phyloP scores from a whole-genome alignment of 2,888 invertebrate genomes.

The Oxycera nigricornis region DNA sequence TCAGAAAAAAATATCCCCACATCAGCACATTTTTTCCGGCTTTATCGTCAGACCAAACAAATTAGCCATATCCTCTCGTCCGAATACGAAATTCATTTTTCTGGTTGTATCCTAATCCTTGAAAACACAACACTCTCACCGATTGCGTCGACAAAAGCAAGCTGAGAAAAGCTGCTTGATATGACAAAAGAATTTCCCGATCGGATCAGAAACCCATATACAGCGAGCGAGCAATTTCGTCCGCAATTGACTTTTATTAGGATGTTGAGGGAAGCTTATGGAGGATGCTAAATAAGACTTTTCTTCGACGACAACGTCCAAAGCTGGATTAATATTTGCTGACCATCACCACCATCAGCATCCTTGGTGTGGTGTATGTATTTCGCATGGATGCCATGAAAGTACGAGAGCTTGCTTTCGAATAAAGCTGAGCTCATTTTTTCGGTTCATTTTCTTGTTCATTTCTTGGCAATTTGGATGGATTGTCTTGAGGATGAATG shows the following conservation, averaged over 20 bases:
- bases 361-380: not conserved
- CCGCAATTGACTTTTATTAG: constrained; percentile 36
- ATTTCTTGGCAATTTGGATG: constrained; percentile 29
- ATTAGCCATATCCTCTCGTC: constrained; percentile 25
- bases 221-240: constrained; percentile 17
- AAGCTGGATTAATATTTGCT: constrained; percentile 39
- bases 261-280: constrained; percentile 12
- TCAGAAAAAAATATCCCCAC: not conserved
- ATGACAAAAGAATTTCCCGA: constrained; percentile 30
- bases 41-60: constrained; percentile 14
- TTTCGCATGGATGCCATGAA: not conserved
- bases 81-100: constrained; percentile 23
- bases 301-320: constrained; percentile 30
- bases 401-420: not conserved
- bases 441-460: constrained; percentile 28
- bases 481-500: too few relatives aligned
- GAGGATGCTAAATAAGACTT: constrained; percentile 26
- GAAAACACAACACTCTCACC: constrained; percentile 25
- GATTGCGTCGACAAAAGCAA: constrained; percentile 20
- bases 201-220: constrained; percentile 15
- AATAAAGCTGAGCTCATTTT: constrained; percentile 18
- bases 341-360: constrained; percentile 31
- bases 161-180: constrained; percentile 18
- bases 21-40: not conserved
- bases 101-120: constrained; percentile 25